Evolutionary conservation across 92 coral and sea anemone genomes (phyloP), one percentile per base, ranked within the genome.

Genomic region (Porites divaricata): DNA sequence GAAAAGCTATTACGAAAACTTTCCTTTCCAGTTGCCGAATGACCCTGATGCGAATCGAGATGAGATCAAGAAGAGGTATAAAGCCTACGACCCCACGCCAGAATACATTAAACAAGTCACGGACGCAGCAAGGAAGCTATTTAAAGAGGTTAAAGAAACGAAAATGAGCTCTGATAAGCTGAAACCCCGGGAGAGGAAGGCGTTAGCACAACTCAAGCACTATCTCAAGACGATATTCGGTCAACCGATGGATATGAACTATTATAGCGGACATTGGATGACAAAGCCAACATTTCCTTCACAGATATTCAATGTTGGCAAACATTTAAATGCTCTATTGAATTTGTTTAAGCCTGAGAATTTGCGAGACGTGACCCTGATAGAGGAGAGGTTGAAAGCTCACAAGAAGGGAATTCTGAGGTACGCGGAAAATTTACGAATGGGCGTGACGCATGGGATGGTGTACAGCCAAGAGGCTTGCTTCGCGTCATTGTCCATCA

Each of bases 181-280:
- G 41, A 95, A 93, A 20, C 89, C 95, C 19, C 92, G 99, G 5
- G 98, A 96, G 57, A 85, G 94, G 15, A 96, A 93, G 88, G 93
- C 95, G 4, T 74, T 95, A 10, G 76, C 85, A 2, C 98, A 96
- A 68, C 92, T 93, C 1, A 91, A 89, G 72, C 98, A 92, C 22
- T 96, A 91, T 80, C 74, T 96, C 11, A 76, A 83, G 57, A 93
- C 91, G 20, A 83, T 88, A 7, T 96, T 95, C 74, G 99, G 98
- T 0, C 89, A 92, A 51, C 95, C 98, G 0, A 95, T 89, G 52
- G 97, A 93, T 45, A 92, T 91, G 54, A 95, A 95, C 63, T 96
- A 90, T 65, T 96, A 96, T 53, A 91, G 95, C 0, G 99, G 95
- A 1, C 94, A 96, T 54, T 96, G 99, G 99, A 81, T 96, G 94